A percentile compares a stretch with the other conserved stretches of the same genome.
Evolutionary conservation across 2,113 vertebrate genomes (phyloP).

Genomic region (Grantiella picta): DNA sequence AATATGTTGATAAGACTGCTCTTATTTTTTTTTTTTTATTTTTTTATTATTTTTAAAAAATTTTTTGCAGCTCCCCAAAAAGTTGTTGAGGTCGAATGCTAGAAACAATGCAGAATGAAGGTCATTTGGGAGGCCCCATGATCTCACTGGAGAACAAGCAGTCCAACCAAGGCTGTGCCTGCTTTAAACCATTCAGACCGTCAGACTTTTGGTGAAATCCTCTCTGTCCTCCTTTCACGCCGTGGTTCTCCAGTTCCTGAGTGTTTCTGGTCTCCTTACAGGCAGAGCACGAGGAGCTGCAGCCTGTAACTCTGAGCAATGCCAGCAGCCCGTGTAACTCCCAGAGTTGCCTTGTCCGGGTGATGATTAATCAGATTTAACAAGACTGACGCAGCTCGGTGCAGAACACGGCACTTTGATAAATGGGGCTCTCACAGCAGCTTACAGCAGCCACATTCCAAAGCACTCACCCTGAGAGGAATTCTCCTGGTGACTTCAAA

Average conservation of each 20-base stretch:
- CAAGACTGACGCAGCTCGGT: neutral
- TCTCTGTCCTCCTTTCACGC: neutral
- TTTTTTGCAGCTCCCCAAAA: too few relatives aligned
- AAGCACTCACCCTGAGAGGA: neutral
- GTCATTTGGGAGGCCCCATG: neutral
- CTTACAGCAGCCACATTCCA: neutral
- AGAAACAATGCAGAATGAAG: too few relatives aligned
- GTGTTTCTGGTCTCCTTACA: neutral
- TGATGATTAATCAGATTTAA: neutral
- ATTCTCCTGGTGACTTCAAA: neutral
- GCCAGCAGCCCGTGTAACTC: neutral
- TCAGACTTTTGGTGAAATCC: neutral
- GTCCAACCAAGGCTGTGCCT: neutral
- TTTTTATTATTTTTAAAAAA: too few relatives aligned
- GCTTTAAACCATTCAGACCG: neutral
- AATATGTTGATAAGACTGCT: neutral
- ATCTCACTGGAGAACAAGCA: neutral
- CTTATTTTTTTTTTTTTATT: neutral
- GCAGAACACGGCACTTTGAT: neutral
- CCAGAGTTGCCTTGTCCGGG: neutral
- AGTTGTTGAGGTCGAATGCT: too few relatives aligned
- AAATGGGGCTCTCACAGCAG: neutral
- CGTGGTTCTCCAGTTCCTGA: neutral
- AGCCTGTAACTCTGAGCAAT: neutral
- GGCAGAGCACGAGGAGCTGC: neutral